phyloP scores from a whole-genome alignment of 30 jellyfish, hydroid and myxozoan species.

The Pelagia noctiluca region DNA sequence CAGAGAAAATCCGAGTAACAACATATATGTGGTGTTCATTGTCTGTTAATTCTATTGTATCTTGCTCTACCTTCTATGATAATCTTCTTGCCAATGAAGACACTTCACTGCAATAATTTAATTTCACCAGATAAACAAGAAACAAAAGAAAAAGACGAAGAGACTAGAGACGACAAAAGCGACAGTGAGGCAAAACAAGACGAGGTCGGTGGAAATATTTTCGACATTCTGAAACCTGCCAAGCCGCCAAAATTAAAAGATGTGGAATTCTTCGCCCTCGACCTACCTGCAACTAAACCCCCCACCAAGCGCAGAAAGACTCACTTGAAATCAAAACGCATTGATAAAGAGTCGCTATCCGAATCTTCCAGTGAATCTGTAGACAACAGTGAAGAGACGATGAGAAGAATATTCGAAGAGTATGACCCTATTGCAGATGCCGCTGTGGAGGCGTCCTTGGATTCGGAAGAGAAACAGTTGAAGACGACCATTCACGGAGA shows the following conservation, averaged over 20 bases:
- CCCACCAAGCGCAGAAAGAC: slow-evolving; percentile 10
- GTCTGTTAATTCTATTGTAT: too few species aligned
- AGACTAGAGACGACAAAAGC: not conserved
- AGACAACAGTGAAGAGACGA: slow-evolving; percentile 63
- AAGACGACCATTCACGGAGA: slow-evolving; percentile 27
- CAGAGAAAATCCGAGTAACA: too few species aligned
- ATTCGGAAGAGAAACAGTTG: not conserved
- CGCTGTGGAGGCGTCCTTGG: not conserved
- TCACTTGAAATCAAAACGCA: not conserved
- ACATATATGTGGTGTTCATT: too few species aligned
- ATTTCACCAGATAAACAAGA: not conserved
- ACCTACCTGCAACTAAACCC: not conserved
- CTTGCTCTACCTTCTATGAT: too few species aligned
- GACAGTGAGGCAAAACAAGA: slow-evolving; percentile 14
- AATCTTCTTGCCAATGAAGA: too few species aligned
- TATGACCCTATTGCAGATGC: slow-evolving; percentile 29
- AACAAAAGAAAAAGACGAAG: not conserved
- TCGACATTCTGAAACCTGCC: too few species aligned
- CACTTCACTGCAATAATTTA: too few species aligned
- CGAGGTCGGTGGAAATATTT: too few species aligned
- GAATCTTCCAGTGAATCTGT: slow-evolving; percentile 50
- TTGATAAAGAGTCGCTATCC: not conserved
- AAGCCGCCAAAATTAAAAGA: slow-evolving; percentile 68
- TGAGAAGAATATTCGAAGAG: slow-evolving; percentile 37
- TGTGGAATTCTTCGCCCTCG: slow-evolving; percentile 51